Conservation (phyloP, 1,140 invertebrate species). For the Drosophila pachea region DNA sequence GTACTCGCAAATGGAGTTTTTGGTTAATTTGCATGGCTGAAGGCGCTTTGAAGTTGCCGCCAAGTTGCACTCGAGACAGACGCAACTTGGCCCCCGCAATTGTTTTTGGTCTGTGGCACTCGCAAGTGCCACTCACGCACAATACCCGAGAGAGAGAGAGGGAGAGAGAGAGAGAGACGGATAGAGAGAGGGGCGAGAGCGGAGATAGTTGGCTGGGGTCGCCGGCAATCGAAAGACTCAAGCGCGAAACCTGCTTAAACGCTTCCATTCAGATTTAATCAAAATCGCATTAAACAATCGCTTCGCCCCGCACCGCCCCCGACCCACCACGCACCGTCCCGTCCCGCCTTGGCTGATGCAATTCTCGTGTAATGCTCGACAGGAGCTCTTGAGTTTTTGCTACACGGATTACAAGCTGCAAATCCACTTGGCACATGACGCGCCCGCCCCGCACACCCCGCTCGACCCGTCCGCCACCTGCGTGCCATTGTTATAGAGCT, state of each 20-base stretch:
- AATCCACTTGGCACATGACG: slow-evolving; percentile 71
- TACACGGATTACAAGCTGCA: slow-evolving; percentile 62
- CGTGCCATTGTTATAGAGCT: slow-evolving; percentile 19
- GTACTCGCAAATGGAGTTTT: slow-evolving; percentile 35
- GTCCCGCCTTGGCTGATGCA: slow-evolving; percentile 33
- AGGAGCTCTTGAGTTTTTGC: slow-evolving; percentile 26
- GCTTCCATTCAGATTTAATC: slow-evolving; percentile 42
- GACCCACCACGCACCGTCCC: too few species aligned
- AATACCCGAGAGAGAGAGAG: neutral
- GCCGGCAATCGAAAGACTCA: slow-evolving; percentile 48
- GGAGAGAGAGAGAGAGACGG: neutral
- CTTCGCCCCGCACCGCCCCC: neutral
- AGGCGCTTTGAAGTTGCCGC: slow-evolving; percentile 32
- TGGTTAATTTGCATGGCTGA: slow-evolving; percentile 43
- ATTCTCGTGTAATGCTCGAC: slow-evolving; percentile 48
- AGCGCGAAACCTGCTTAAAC: slow-evolving; percentile 36
- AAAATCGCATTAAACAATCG: slow-evolving; percentile 48
- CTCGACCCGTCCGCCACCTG: slow-evolving; percentile 1
- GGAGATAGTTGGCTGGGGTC: neutral
- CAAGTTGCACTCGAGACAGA: slow-evolving; percentile 44
- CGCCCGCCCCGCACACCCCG: slow-evolving; percentile 15
- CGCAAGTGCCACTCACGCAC: slow-evolving; percentile 10
- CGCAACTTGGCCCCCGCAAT: slow-evolving; percentile 28
- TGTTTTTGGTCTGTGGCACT: slow-evolving; percentile 36
- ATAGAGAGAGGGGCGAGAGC: neutral